A percentile compares a stretch with the other conserved stretches of the same genome.
Evolutionary conservation across 2,113 vertebrate genomes (phyloP).

Genomic region (Boleophthalmus pectinirostris): DNA sequence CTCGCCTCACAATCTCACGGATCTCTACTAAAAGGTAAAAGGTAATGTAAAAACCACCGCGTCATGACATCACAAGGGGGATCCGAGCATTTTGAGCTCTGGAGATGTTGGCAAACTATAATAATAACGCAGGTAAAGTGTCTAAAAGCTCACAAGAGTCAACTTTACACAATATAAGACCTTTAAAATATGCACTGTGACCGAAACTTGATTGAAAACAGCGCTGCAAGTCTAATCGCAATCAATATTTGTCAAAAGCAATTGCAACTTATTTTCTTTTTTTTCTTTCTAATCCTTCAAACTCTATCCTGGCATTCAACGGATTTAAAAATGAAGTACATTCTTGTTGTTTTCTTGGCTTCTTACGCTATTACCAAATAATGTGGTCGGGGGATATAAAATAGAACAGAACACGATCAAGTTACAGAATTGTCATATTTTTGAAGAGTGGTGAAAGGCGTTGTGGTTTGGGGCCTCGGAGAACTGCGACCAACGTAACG

Average conservation of each 20-base stretch:
- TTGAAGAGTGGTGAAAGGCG: slow-evolving; percentile 33
- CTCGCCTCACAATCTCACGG: no score
- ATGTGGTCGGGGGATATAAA: slow-evolving; percentile 4
- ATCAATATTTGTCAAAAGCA: neutral
- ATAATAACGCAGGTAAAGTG: no score
- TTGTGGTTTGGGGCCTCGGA: neutral
- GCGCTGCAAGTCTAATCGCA: neutral
- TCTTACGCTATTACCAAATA: slow-evolving; percentile 2
- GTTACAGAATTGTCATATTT: slow-evolving; percentile 32
- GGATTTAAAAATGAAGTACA: neutral
- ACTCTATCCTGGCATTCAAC: neutral
- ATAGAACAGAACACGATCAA: slow-evolving; percentile 12
- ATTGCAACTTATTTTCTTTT: neutral
- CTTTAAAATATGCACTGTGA: neutral
- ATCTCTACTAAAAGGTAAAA: no score
- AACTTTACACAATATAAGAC: no score
- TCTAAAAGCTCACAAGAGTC: no score
- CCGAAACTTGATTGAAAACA: neutral
- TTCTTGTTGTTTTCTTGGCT: slow-evolving; percentile 30
- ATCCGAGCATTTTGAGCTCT: no score
- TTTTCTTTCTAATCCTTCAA: neutral
- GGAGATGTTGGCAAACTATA: no score
- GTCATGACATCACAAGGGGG: no score
- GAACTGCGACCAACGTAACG: slow-evolving; percentile 9
- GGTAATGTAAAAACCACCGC: no score